A percentile compares a stretch with the other conserved stretches of the same genome.
These are phyloP conservation scores for Clepsis dumicolana DNA, from an alignment of 2,888 invertebrate species.

Conservation along the genomic window DNA sequence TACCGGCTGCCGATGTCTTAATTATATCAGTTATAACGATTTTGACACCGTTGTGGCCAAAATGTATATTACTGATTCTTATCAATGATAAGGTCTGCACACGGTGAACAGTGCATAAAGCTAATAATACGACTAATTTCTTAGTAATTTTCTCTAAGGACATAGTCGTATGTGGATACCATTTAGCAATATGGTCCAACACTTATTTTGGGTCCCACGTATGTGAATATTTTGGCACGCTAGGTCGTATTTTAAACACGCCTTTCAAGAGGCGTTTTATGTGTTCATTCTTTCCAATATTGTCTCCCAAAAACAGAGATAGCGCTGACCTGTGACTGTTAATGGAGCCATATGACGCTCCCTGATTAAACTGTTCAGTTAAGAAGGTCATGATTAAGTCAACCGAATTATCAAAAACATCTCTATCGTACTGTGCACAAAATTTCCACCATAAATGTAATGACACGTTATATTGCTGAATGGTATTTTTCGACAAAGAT, in stretches of 20 bases:
- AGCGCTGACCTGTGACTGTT: slow-evolving; percentile 53
- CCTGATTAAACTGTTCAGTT: slow-evolving; percentile 47
- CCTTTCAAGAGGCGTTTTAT: slow-evolving; percentile 51
- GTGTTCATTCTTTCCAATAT: slow-evolving; percentile 45
- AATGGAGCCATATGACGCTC: slow-evolving; percentile 47
- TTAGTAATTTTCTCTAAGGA: slow-evolving; percentile 48
- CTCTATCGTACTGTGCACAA: too few species aligned
- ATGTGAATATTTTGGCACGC: slow-evolving; percentile 48
- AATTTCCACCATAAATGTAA: slow-evolving; percentile 19
- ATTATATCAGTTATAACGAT: background rate
- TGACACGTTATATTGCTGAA: background rate
- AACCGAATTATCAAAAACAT: too few species aligned
- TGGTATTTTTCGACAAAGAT: background rate
- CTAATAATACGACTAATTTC: slow-evolving; percentile 49
- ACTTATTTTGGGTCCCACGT: slow-evolving; percentile 53
- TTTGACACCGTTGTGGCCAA: background rate
- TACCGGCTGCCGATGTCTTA: slow-evolving; percentile 5
- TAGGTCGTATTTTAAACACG: slow-evolving; percentile 49
- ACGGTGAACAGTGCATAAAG: slow-evolving; percentile 44
- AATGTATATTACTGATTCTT: slow-evolving; percentile 15
- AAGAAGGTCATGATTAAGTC: slow-evolving; percentile 41
- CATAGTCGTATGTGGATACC: slow-evolving; percentile 6
- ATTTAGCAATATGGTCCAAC: slow-evolving; percentile 23
- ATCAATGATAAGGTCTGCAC: slow-evolving; percentile 31
- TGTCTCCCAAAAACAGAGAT: slow-evolving; percentile 49